Evolutionary conservation across 37 sponge, comb jelly and placozoan species (phyloP).

Genomic region (Agelas oroides): DNA sequence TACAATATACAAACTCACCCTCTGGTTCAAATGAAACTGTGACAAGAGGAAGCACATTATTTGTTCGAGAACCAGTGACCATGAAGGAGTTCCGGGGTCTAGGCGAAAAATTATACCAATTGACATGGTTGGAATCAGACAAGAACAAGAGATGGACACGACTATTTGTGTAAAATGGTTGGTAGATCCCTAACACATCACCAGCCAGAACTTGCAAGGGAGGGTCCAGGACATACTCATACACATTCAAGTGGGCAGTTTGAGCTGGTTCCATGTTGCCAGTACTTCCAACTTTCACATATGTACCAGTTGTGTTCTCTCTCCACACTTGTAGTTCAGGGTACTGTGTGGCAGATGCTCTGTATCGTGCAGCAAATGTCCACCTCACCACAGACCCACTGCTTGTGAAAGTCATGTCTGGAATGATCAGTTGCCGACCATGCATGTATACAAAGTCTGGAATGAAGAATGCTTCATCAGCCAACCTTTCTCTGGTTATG

Average conservation of each 20-base stretch:
- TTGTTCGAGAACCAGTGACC: too few species aligned
- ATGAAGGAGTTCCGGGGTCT: too few species aligned
- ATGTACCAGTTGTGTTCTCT: not conserved
- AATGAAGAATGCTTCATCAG: too few species aligned
- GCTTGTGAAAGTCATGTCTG: not conserved
- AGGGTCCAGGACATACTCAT: not conserved
- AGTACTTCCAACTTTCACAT: not conserved
- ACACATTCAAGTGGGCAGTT: not conserved
- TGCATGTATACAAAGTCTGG: too few species aligned
- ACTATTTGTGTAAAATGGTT: not conserved
- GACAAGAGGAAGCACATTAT: too few species aligned
- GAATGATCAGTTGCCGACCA: not conserved
- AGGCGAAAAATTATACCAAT: too few species aligned
- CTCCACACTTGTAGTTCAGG: slow-evolving; percentile 5
- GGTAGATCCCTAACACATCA: slow-evolving; percentile 2
- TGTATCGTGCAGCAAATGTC: not conserved
- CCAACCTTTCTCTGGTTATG: too few species aligned
- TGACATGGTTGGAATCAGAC: too few species aligned
- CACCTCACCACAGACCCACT: not conserved
- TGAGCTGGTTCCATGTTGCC: not conserved
- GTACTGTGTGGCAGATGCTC: not conserved
- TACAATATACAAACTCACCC: too few species aligned
- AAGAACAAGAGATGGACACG: too few species aligned
- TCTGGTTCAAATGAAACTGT: too few species aligned
- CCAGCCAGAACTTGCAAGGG: slow-evolving; percentile 2